Conservation (phyloP, 2,113 vertebrate genomes). For the Cryptoleucopteryx plumbea region DNA sequence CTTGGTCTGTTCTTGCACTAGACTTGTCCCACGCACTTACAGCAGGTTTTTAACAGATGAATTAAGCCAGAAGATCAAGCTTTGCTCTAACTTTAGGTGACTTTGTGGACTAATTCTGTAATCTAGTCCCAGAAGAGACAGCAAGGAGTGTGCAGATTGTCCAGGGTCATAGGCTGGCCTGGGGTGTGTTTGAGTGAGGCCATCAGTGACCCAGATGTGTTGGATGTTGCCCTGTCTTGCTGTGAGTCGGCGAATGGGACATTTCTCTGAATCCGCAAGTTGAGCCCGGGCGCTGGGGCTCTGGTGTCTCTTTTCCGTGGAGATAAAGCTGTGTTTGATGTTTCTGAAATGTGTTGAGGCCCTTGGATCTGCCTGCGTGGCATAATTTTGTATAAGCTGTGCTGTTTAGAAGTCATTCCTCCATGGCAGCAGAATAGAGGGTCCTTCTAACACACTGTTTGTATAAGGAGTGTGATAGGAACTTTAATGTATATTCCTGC, state of each 20-base stretch:
- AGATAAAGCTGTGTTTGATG: not conserved
- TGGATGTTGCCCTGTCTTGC: fast-evolving
- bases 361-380: not conserved
- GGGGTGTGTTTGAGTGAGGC: not conserved
- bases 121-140: not conserved
- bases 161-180: not conserved
- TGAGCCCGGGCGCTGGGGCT: not conserved
- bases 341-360: not conserved
- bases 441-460: not conserved
- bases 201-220: fast-evolving
- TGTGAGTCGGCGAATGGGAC: fast-evolving
- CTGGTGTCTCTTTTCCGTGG: not conserved
- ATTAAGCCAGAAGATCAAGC: not conserved
- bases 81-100: not conserved
- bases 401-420: not conserved
- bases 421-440: not conserved
- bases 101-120: not conserved
- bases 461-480: not conserved
- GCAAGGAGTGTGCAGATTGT: not conserved
- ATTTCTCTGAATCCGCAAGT: not conserved
- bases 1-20: fast-evolving
- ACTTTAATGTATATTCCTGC: not conserved
- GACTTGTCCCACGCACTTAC: fast-evolving
- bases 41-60: not conserved
- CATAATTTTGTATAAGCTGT: not conserved